Percentiles rank a stretch among this genome's conserved stretches.
Evolutionary conservation across 2,888 invertebrate species (phyloP).

Genomic region (Lucinisca nassula): DNA sequence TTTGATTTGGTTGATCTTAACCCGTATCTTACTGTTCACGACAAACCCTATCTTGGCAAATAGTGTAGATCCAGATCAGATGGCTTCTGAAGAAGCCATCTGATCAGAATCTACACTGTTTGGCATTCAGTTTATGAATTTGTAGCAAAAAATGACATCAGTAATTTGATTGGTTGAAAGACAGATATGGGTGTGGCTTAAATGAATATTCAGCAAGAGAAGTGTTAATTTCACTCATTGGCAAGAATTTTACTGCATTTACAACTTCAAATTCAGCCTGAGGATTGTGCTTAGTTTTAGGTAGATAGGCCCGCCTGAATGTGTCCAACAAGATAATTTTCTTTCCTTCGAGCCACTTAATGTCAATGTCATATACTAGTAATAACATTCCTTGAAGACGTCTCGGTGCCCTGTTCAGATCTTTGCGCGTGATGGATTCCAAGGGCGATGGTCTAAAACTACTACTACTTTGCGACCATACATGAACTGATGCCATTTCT

Average conservation of each 20-base stretch:
- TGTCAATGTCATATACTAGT: conserved; percentile 18
- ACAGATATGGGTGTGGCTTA: too few species aligned
- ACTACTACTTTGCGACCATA: conserved; percentile 14
- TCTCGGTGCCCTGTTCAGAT: conserved; percentile 22
- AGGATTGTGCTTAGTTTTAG: not conserved
- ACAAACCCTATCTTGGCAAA: too few species aligned
- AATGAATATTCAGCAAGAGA: too few species aligned
- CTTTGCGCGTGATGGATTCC: conserved; percentile 30
- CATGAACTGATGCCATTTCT: conserved; percentile 22
- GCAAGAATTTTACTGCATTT: conserved; percentile 6
- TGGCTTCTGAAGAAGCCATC: too few species aligned
- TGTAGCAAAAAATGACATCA: too few species aligned
- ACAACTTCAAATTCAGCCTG: not conserved
- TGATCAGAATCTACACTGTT: too few species aligned
- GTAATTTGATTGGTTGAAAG: too few species aligned
- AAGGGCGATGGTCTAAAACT: conserved; percentile 20
- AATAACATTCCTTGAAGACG: conserved; percentile 41
- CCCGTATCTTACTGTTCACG: too few species aligned
- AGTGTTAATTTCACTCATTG: not conserved
- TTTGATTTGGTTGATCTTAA: not conserved
- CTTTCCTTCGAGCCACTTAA: conserved; percentile 54
- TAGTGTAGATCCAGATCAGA: too few species aligned
- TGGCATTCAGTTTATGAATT: too few species aligned
- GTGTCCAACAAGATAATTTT: conserved; percentile 58
- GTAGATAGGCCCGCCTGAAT: conserved; percentile 55